A percentile compares a stretch with the other conserved stretches of the same genome.
Evolutionary conservation across 92 coral and sea anemone genomes (phyloP).

Genomic region (Epizoanthus scotinus): DNA sequence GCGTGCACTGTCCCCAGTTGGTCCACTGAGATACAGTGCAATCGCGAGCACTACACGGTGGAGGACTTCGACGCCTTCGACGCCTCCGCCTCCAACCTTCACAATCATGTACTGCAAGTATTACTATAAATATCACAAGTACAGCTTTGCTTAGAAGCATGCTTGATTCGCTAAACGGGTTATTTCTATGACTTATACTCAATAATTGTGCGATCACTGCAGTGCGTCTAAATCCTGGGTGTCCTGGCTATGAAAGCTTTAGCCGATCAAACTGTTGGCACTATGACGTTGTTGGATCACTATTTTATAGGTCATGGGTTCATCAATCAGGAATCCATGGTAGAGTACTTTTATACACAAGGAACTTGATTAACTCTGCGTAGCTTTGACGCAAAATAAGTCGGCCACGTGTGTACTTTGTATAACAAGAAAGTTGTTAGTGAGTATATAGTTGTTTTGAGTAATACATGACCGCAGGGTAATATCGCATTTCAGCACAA

Average conservation of each 20-base stretch:
- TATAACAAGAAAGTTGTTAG: neutral
- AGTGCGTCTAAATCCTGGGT: too few species aligned
- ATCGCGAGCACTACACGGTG: constrained; percentile 56
- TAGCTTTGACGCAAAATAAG: constrained; percentile 20
- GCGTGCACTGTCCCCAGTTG: constrained; percentile 67
- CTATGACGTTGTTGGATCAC: too few species aligned
- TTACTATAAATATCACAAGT: too few species aligned
- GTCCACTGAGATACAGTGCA: constrained; percentile 64
- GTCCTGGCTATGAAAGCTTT: too few species aligned
- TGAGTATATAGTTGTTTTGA: neutral
- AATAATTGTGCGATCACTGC: too few species aligned
- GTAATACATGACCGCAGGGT: neutral
- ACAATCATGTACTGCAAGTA: neutral
- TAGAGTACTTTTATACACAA: neutral
- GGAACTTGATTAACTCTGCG: neutral
- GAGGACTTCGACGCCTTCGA: constrained; percentile 65
- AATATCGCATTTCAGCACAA: constrained; percentile 35
- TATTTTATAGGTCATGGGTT: too few species aligned
- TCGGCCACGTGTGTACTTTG: neutral
- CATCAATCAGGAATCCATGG: too few species aligned
- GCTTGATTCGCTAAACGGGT: too few species aligned
- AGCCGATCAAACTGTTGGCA: too few species aligned
- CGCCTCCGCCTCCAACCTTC: constrained; percentile 50
- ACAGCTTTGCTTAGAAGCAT: too few species aligned
- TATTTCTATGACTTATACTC: too few species aligned